A percentile compares a stretch with the other conserved stretches of the same genome.
These are phyloP conservation scores for Rhizoglyphus robini DNA, from an alignment of 1,140 invertebrate species.

Conservation along the genomic window DNA sequence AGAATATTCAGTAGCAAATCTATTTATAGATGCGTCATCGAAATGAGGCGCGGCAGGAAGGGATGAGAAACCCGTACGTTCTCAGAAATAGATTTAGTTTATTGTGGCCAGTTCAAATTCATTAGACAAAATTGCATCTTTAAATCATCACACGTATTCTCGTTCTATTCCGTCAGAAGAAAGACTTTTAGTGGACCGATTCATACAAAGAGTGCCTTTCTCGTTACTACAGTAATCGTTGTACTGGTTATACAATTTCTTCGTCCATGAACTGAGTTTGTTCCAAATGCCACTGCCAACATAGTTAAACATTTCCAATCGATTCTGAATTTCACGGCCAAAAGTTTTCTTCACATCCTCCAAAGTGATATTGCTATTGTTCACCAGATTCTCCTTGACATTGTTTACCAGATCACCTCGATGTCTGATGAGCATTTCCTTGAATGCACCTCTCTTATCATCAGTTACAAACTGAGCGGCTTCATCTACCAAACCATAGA, in stretches of 20 bases:
- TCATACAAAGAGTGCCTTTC: too few species aligned
- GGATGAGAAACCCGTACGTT: too few species aligned
- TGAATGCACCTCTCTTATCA: background rate
- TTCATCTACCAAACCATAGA: background rate
- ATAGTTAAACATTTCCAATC: background rate
- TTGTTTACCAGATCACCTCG: background rate
- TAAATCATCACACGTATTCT: too few species aligned
- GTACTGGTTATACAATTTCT: background rate
- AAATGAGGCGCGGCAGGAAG: too few species aligned
- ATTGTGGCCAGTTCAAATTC: too few species aligned
- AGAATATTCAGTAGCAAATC: too few species aligned
- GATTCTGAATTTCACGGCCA: background rate
- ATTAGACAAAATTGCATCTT: too few species aligned
- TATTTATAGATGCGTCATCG: too few species aligned
- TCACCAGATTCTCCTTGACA: background rate
- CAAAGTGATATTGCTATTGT: background rate
- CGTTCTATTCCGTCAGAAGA: too few species aligned
- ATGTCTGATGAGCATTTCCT: constrained; percentile 2
- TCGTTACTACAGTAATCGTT: too few species aligned
- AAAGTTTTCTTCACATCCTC: constrained; percentile 1
- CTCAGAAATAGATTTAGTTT: too few species aligned
- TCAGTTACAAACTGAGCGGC: background rate
- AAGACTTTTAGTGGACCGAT: too few species aligned
- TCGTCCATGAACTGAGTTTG: background rate
- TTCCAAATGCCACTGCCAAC: background rate